These are phyloP conservation scores for Lepidocolaptes lacrymiger DNA, from an alignment of 2,797 vertebrate genomes.

Conservation along the genomic window DNA sequence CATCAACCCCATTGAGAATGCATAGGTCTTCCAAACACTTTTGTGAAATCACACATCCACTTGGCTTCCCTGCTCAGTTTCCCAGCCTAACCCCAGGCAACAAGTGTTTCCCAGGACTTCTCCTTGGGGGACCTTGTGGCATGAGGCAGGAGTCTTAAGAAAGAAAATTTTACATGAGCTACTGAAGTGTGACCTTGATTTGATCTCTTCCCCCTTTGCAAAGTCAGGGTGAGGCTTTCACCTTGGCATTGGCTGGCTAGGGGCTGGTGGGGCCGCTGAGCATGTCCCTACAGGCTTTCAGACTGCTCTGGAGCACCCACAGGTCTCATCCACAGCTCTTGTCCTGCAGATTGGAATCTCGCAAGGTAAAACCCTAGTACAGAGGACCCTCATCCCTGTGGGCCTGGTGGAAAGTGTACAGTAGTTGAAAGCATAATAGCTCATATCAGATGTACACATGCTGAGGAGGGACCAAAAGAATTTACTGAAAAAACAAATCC, in stretches of 20 bases:
- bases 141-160: not conserved
- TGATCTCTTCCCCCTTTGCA: not conserved
- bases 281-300: not conserved
- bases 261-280: not conserved
- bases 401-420: not conserved
- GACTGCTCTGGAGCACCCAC: not conserved
- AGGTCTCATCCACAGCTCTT: not conserved
- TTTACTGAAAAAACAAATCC: constrained; percentile 11
- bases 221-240: not conserved
- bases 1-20: rapidly evolving
- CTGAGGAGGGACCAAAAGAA: not conserved
- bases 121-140: not conserved
- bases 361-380: not conserved
- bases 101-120: not conserved
- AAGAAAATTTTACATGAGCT: not conserved
- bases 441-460: not conserved
- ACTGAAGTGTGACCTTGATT: not conserved
- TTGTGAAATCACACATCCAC: not conserved
- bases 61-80: not conserved
- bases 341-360: not conserved
- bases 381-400: not conserved
- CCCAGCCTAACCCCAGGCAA: not conserved
- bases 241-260: not conserved
- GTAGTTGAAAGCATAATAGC: not conserved
- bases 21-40: not conserved